Conservation (phyloP, 2,797 vertebrate species). For the Aplochiton taeniatus region DNA sequence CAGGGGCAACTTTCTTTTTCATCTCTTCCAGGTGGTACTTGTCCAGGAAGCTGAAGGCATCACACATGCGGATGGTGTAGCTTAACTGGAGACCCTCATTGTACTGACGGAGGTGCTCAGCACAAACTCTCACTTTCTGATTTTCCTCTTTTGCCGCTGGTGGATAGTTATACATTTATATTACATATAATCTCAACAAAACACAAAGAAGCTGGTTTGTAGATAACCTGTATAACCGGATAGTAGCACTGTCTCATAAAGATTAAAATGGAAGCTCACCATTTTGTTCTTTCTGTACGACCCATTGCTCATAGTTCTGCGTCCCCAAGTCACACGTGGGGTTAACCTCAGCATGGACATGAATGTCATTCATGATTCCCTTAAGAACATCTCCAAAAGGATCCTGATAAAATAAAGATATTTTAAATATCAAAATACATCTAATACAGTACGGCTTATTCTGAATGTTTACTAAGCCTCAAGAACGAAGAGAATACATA, state of each 20-base stretch:
- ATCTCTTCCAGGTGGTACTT: slow-evolving; percentile 84
- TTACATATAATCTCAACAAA: background rate
- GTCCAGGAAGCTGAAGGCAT: slow-evolving; percentile 84
- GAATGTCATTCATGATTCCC: slow-evolving; percentile 88
- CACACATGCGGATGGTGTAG: slow-evolving; percentile 90
- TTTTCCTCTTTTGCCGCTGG: slow-evolving; percentile 87
- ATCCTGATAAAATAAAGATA: slow-evolving; percentile 77
- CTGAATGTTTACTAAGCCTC: too few relatives aligned
- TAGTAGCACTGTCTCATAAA: background rate
- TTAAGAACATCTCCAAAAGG: slow-evolving; percentile 89
- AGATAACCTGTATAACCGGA: background rate
- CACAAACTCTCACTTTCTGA: slow-evolving; percentile 84
- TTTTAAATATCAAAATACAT: background rate
- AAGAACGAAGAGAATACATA: too few relatives aligned
- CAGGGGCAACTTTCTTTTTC: slow-evolving; percentile 77
- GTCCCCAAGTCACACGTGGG: slow-evolving; percentile 85
- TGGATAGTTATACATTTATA: slow-evolving; percentile 21
- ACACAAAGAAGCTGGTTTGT: background rate
- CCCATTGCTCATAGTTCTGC: slow-evolving; percentile 94
- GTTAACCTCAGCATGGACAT: slow-evolving; percentile 76
- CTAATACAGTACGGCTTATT: too few relatives aligned
- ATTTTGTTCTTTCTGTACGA: slow-evolving; percentile 82
- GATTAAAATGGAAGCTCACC: slow-evolving; percentile 66
- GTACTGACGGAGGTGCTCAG: slow-evolving; percentile 89
- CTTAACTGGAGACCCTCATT: slow-evolving; percentile 89